These are phyloP conservation scores for Coptodon bakossiorum DNA, from an alignment of 2,113 vertebrate genomes.

Conservation along the genomic window DNA sequence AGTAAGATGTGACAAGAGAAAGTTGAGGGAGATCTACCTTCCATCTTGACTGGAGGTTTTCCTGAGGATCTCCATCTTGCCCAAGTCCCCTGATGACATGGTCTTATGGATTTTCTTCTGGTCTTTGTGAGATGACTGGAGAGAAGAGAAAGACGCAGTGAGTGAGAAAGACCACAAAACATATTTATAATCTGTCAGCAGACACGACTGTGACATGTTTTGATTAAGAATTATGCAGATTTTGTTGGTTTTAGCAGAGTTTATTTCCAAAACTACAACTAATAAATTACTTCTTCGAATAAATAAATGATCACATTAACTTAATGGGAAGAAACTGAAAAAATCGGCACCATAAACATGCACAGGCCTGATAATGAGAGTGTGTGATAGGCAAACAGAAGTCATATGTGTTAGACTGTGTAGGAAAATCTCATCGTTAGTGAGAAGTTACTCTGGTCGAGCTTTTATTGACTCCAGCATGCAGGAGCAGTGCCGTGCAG, in stretches of 20 bases:
- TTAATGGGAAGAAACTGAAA: background rate
- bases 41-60: conserved; percentile 75
- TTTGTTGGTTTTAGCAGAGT: background rate
- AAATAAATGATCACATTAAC: background rate
- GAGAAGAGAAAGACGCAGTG: conserved; percentile 33
- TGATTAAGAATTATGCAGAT: background rate
- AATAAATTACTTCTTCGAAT: background rate
- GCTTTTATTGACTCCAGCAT: conserved; percentile 16
- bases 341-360: background rate
- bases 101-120: conserved; percentile 86
- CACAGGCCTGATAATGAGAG: background rate
- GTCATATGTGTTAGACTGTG: background rate
- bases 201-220: background rate
- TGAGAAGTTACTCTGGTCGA: background rate
- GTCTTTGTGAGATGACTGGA: conserved; percentile 71
- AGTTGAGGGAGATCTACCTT: conserved; percentile 69
- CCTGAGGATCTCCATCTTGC: conserved; percentile 73
- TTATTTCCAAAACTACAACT: background rate
- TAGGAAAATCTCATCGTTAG: background rate
- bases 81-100: conserved; percentile 91
- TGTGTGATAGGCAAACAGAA: background rate
- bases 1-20: background rate
- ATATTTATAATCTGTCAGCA: background rate
- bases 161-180: background rate
- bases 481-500: conserved; percentile 30